Evolutionary conservation across 2,888 invertebrate species (phyloP), one percentile per base, ranked within the genome.

Genomic region (Orchesellides sinensis): DNA sequence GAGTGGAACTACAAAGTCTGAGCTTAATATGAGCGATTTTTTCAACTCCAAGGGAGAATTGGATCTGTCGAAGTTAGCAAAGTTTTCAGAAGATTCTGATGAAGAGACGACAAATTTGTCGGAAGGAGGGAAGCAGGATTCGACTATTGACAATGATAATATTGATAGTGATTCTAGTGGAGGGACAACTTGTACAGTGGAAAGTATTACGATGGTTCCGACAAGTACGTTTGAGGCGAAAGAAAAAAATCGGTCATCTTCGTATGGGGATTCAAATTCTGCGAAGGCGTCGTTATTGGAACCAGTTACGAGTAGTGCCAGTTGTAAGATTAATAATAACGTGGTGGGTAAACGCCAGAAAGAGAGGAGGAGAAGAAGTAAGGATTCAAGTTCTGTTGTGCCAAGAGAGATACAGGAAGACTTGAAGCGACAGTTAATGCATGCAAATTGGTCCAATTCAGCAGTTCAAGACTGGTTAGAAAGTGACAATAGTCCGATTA

Each of bases 11-110:
- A 14, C 6, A 14, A 35, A 6, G 40, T 35, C 40, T 10, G n/a
- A 49, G 10, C 4, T 81, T 14, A 75, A 83, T 6, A 27, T 66
- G 1, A 85, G 85, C 56, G 86, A 86, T 40, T 86, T 83, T 45
- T 85, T 85, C 35, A 85, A 86, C 49, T 85, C 85, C 0, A 63
- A 80, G 17, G 86, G 86, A 17, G 85, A 85, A 25, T 40, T 86
- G 2, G 79, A 79, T 4, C 54, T 85, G 5, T 61, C 75, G 23
- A 84, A 84, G n/a, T 23, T 85, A n/a, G 80, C 83, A 2, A 73
- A 83, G 40, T 70, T 70, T 49, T 61, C 40, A 5, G 78, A 70
- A 12, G 63, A 79, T 35, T 40, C 74, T 21, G 80, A 69, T 17
- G 21, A n/a, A n/a, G n/a, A n/a, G n/a, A n/a, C n/a, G n/a, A n/a